Base-by-base conservation (phyloP, 2,888 invertebrate genomes). In the Leucophenga montana region DNA sequence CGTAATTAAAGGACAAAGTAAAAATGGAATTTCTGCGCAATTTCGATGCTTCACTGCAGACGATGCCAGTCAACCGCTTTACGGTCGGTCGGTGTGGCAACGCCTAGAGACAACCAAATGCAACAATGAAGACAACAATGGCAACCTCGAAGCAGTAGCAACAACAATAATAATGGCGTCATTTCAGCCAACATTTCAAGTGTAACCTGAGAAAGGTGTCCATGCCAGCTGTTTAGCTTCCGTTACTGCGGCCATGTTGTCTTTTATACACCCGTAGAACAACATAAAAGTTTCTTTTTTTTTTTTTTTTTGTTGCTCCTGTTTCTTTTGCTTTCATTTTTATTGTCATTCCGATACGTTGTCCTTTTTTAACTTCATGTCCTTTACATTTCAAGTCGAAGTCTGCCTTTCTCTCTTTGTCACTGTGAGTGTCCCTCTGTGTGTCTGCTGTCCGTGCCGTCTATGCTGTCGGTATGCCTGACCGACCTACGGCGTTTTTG, bases 401-500 rank as follows among this genome's bases (percentile, higher is more conserved):
- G 22, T 27, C 53, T 50, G 16, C 8, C 31, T 54, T 16, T 22
- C 65, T 50, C 33, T 1, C 33, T 59, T 39, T 16, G 39, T 18
- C 44, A 16, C 18, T 61, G 2, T 39, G n/a, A 50, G 50, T 11
- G 16, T 11, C 9, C 1, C 9, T 39, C 39, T 39, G 39, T 11
- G 5, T 1, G 39, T 39, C 39, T 39, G 39, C 39, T 39, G 39
- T 39, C 20, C 18, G 18, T 20, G n/a, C 9, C 18, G 22, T 54
- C n/a, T 18, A 20, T 16, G 14, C n/a, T 57, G 57, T 22, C 31
- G 57, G 27, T 14, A 57, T 57, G 22, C 31, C n/a, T 57, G 22
- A 69, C 65, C 71, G 82, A 75, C 76, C 84, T 81, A 78, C 77
- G 84, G 77, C 77, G 78, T 80, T 81, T 83, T 81, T 83, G 81